A percentile compares a stretch with the other conserved stretches of the same genome.
Evolutionary conservation across 2,888 invertebrate genomes (phyloP).

Genomic region (Serripes groenlandicus): DNA sequence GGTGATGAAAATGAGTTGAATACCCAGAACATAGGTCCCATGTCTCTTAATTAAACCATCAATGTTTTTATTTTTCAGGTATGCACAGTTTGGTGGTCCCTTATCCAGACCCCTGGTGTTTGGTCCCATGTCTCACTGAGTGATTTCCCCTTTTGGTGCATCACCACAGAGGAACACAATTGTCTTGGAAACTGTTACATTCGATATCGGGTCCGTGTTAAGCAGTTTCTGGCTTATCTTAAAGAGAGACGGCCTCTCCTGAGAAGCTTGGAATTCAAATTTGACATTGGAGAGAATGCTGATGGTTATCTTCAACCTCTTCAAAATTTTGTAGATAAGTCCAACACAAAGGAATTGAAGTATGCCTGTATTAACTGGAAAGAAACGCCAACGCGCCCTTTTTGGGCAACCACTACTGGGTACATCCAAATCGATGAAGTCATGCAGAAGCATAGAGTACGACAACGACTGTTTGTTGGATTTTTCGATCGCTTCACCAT

Average conservation of each 20-base stretch:
- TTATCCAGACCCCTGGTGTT: constrained; percentile 78
- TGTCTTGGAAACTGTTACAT: constrained; percentile 77
- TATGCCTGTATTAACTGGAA: constrained; percentile 84
- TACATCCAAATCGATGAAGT: constrained; percentile 77
- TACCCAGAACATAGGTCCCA: too few relatives aligned
- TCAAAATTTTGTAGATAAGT: constrained; percentile 73
- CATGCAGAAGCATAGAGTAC: constrained; percentile 78
- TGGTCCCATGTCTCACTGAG: constrained; percentile 83
- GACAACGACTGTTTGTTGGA: constrained; percentile 81
- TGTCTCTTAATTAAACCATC: too few relatives aligned
- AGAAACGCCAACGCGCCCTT: constrained; percentile 83
- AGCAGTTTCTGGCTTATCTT: constrained; percentile 79
- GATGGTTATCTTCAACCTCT: constrained; percentile 82
- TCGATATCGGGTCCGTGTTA: constrained; percentile 79
- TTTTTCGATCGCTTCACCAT: constrained; percentile 83
- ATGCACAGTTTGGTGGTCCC: constrained; percentile 78
- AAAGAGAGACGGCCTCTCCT: constrained; percentile 77
- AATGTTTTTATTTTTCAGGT: constrained; percentile 68
- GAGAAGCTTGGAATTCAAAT: constrained; percentile 82
- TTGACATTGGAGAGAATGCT: constrained; percentile 83
- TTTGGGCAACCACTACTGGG: constrained; percentile 76
- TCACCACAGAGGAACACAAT: constrained; percentile 71
- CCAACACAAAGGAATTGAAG: constrained; percentile 76
- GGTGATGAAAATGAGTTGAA: too few relatives aligned
- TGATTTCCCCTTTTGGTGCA: constrained; percentile 81